A percentile compares a stretch with the other conserved stretches of the same genome.
phyloP scores from a whole-genome alignment of 2,888 invertebrate species.

The Crepidodera aurea region DNA sequence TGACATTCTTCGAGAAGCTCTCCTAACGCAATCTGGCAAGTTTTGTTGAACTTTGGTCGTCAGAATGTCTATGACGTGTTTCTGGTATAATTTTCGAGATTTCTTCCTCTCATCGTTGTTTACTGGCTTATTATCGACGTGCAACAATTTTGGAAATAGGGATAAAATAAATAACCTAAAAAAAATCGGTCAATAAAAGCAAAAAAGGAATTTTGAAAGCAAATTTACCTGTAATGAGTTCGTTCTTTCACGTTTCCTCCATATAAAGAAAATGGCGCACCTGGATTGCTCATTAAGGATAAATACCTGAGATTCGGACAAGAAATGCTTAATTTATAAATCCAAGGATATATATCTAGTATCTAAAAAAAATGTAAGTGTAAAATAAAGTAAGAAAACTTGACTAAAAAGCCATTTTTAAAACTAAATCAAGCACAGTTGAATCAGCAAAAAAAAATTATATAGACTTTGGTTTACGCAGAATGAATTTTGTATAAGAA shows the following conservation, averaged over 20 bases:
- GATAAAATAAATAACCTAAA: slow-evolving; percentile 78
- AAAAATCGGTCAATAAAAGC: slow-evolving; percentile 36
- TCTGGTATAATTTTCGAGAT: slow-evolving; percentile 67
- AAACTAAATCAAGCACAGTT: no score
- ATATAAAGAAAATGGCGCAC: slow-evolving; percentile 79
- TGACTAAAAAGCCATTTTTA: neutral
- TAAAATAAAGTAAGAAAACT: neutral
- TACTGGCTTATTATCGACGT: slow-evolving; percentile 77
- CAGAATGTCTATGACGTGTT: slow-evolving; percentile 67
- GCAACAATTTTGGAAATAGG: slow-evolving; percentile 71
- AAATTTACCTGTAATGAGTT: slow-evolving; percentile 74
- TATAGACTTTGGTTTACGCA: no score
- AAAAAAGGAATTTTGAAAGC: neutral
- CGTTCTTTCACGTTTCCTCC: slow-evolving; percentile 80
- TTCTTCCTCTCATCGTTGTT: slow-evolving; percentile 71
- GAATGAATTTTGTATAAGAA: no score
- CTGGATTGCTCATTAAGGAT: slow-evolving; percentile 86
- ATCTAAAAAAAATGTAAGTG: slow-evolving; percentile 33
- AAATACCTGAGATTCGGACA: slow-evolving; percentile 79
- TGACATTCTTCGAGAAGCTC: slow-evolving; percentile 49
- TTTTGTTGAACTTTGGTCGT: slow-evolving; percentile 52
- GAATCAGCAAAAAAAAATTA: neutral
- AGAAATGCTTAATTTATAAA: slow-evolving; percentile 72
- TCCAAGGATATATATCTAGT: slow-evolving; percentile 71
- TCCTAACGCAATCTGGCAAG: slow-evolving; percentile 51